Evolutionary conservation across 2,113 vertebrate species (phyloP), one percentile per base, ranked within the genome.

Genomic region (Stegastes partitus): DNA sequence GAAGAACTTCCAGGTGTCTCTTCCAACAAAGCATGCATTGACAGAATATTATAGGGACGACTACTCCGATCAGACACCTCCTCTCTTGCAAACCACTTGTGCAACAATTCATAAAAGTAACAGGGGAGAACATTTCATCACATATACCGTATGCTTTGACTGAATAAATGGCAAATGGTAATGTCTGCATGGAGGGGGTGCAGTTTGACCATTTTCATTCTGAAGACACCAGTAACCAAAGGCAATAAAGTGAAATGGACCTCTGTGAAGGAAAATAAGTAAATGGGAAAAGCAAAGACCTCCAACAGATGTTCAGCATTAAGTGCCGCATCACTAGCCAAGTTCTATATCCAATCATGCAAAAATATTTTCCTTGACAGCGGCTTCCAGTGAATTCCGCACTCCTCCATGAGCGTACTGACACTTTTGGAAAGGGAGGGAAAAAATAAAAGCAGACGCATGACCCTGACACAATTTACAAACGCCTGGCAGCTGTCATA

Each of bases 231-330:
- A 81, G 51, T 42, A 86, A 82, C 65, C 39, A 64, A 58, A 69
- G 56, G 50, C 56, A 86, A 82, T 76, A 67, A 73, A 65, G 65
- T 7, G 19, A 81, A 78, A 83, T 55, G 63, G 70, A 63, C 70
- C 75, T 81, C 37, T 70, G 67, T 68, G 62, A 87, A 72, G 51
- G 53, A 71, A 77, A 86, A 83, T 62, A 74, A 85, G 67, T 63
- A 82, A 79, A 80, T 51, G 54, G 64, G 63, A 54, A 82, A 84
- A 70, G 65, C 70, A 84, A 81, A 81, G 74, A 79, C 57, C 77
- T 83, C 71, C 66, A 47, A 61, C 79, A 90, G 86, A 86, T 86
- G 81, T 89, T 85, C 21, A 67, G 50, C 84, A 85, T 85, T 82
- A 87, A 73, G 49, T 34, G 74, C 64, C 18, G 25, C 80, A 82